phyloP scores from a whole-genome alignment of 2,888 invertebrate genomes.

The Scrobipalpa costella region DNA sequence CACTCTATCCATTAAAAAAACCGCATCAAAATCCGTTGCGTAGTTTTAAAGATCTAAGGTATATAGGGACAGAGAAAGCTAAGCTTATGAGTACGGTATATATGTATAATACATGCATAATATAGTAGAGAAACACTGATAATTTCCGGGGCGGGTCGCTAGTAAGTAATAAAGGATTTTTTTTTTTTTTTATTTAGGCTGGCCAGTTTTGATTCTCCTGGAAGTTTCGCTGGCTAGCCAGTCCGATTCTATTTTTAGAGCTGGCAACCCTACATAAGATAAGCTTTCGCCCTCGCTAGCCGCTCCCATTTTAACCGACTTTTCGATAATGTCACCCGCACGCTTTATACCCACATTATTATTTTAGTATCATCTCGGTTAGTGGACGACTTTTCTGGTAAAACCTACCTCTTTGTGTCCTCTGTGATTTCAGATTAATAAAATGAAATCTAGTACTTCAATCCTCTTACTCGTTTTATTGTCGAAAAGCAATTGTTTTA shows the following conservation, averaged over 20 bases:
- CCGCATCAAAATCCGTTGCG: too few species aligned
- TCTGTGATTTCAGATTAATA: too few species aligned
- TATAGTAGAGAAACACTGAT: too few species aligned
- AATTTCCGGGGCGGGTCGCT: too few species aligned
- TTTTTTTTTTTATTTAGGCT: neutral
- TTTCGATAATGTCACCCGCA: constrained; percentile 11
- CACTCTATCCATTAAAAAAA: too few species aligned
- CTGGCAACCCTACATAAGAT: neutral
- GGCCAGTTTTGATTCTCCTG: neutral
- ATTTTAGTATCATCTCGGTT: neutral
- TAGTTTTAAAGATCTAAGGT: too few species aligned
- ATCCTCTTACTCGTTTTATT: too few species aligned
- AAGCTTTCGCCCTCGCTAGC: neutral
- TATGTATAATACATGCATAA: too few species aligned
- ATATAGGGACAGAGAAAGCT: too few species aligned
- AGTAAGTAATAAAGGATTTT: neutral
- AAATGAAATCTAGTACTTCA: too few species aligned
- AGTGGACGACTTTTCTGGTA: neutral
- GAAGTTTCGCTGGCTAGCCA: neutral
- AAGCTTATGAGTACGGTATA: too few species aligned
- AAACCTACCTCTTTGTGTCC: neutral
- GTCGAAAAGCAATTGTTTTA: too few species aligned
- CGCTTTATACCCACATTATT: constrained; percentile 6
- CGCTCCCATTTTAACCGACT: neutral
- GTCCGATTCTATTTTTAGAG: neutral